A percentile compares a stretch with the other conserved stretches of the same genome.
Conservation (phyloP, 1,140 invertebrate genomes). For the Macrocentrus cingulum region DNA sequence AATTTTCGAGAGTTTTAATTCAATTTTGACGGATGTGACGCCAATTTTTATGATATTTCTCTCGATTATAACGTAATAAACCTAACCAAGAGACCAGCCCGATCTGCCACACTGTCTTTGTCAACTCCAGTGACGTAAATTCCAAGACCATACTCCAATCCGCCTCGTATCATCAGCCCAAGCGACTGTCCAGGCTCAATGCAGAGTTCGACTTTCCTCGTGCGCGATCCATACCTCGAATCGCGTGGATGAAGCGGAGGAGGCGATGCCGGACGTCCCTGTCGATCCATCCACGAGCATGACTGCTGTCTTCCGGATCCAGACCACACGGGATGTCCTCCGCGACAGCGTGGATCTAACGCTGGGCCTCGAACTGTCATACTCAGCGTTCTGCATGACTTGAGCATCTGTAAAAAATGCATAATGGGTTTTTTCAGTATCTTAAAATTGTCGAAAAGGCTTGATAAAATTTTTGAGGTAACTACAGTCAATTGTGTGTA, state of each 20-base stretch:
- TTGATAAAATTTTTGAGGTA: no score
- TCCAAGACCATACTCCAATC: slow-evolving; percentile 89
- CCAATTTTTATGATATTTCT: no score
- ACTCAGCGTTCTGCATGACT: slow-evolving; percentile 80
- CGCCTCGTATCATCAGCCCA: slow-evolving; percentile 91
- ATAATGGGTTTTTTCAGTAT: neutral
- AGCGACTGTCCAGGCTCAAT: slow-evolving; percentile 88
- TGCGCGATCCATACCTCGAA: slow-evolving; percentile 50
- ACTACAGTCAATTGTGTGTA: no score
- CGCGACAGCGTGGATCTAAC: slow-evolving; percentile 55
- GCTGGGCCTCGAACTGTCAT: slow-evolving; percentile 80
- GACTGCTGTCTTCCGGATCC: slow-evolving; percentile 70
- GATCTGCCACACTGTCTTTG: slow-evolving; percentile 86
- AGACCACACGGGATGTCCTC: slow-evolving; percentile 58
- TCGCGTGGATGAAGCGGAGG: slow-evolving; percentile 61
- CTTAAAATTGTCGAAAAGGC: neutral
- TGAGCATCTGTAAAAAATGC: slow-evolving; percentile 73
- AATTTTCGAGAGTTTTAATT: no score
- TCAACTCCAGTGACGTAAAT: slow-evolving; percentile 95
- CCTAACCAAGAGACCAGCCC: slow-evolving; percentile 83
- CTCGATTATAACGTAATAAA: no score
- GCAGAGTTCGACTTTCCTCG: slow-evolving; percentile 73
- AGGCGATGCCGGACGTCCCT: slow-evolving; percentile 83
- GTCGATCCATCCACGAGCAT: slow-evolving; percentile 90
- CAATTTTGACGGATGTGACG: no score